These are phyloP conservation scores for Artibeus jamaicensis DNA, from an alignment of 2,797 vertebrate species.

Conservation along the genomic window DNA sequence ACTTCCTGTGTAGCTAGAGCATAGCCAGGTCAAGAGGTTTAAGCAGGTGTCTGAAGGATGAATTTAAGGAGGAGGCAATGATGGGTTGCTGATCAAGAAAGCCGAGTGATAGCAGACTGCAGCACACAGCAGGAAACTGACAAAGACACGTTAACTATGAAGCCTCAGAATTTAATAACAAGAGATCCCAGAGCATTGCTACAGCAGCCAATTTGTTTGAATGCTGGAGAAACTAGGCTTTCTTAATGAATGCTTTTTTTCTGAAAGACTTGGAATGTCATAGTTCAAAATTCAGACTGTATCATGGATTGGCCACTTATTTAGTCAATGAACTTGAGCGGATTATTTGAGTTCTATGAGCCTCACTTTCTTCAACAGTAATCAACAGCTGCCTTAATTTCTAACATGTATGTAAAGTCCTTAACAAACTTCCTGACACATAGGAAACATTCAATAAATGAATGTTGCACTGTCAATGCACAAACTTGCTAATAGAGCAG, in stretches of 20 bases:
- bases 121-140: neutral
- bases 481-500: neutral
- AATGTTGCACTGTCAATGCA: neutral
- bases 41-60: neutral
- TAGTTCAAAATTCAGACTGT: neutral
- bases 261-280: neutral
- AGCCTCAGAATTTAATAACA: neutral
- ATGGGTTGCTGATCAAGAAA: neutral
- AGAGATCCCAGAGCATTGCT: neutral
- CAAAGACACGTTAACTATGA: neutral
- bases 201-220: neutral
- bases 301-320: neutral
- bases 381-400: neutral
- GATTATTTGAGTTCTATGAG: neutral
- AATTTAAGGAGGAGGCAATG: neutral
- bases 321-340: neutral
- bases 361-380: neutral
- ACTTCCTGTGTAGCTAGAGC: neutral
- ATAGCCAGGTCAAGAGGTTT: neutral
- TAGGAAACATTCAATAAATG: neutral
- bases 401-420: neutral
- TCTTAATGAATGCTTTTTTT: neutral
- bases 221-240: neutral
- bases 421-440: neutral
- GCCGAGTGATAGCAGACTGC: neutral